These are phyloP conservation scores for Eurois occulta DNA, from an alignment of 2,888 invertebrate species.

Conservation along the genomic window DNA sequence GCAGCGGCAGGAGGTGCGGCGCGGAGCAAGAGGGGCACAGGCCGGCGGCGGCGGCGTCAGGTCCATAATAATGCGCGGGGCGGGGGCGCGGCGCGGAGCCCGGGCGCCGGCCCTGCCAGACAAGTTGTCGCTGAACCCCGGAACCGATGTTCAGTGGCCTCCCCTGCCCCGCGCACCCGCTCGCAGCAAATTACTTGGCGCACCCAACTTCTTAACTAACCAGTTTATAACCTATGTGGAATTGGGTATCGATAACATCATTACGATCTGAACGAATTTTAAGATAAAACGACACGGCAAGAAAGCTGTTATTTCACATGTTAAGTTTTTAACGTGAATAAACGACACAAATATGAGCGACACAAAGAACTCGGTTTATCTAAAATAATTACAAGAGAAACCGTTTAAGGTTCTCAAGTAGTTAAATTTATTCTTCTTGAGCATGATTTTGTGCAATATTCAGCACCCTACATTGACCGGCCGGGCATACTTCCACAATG, in stretches of 20 bases:
- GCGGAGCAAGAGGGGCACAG: slow-evolving; percentile 65
- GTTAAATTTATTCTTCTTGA: slow-evolving; percentile 11
- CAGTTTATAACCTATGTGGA: slow-evolving; percentile 74
- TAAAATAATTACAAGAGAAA: neutral
- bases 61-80: slow-evolving; percentile 78
- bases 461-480: slow-evolving; percentile 39
- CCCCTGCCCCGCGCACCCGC: slow-evolving; percentile 67
- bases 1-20: slow-evolving; percentile 71
- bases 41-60: slow-evolving; percentile 76
- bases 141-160: slow-evolving; percentile 69
- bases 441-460: slow-evolving; percentile 41
- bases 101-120: slow-evolving; percentile 84
- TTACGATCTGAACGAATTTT: slow-evolving; percentile 55
- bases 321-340: slow-evolving; percentile 7
- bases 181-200: slow-evolving; percentile 79
- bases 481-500: slow-evolving; percentile 78
- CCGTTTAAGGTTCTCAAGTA: neutral
- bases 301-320: slow-evolving; percentile 36
- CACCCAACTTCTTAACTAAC: slow-evolving; percentile 79
- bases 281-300: slow-evolving; percentile 11
- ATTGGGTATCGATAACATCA: slow-evolving; percentile 69
- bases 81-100: slow-evolving; percentile 63
- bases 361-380: slow-evolving; percentile 4
- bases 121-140: slow-evolving; percentile 88
- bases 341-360: neutral